phyloP scores from a whole-genome alignment of 2,113 vertebrate genomes.

The Phainopepla nitens region DNA sequence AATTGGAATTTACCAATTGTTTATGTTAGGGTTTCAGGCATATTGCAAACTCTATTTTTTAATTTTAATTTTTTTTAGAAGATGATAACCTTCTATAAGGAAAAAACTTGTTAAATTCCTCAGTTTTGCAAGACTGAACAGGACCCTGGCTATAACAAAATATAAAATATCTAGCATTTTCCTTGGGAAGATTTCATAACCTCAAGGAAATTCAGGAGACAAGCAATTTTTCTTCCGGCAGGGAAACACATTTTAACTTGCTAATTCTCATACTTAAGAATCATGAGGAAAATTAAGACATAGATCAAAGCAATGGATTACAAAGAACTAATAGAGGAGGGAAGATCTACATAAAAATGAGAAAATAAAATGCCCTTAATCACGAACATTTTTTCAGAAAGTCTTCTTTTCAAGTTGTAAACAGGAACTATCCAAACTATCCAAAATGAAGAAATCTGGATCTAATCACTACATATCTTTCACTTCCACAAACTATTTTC shows the following conservation, averaged over 20 bases:
- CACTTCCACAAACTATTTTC: not conserved
- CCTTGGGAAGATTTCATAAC: not conserved
- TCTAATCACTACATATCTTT: not conserved
- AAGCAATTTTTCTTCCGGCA: not conserved
- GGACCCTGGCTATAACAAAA: not conserved
- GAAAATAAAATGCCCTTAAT: not conserved
- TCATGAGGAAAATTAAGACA: not conserved
- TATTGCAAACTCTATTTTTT: not conserved
- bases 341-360: not conserved
- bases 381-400: not conserved
- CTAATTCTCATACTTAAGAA: constrained; percentile 16
- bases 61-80: not conserved
- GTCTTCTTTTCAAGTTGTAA: not conserved
- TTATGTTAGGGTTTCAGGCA: not conserved
- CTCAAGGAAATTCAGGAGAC: not conserved
- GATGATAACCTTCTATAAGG: not conserved
- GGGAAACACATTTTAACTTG: not conserved
- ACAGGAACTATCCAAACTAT: not conserved
- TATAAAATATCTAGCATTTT: not conserved
- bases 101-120: not conserved
- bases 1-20: not conserved
- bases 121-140: not conserved
- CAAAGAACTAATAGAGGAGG: not conserved
- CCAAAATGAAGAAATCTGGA: not conserved
- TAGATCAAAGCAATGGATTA: not conserved